phyloP scores from a whole-genome alignment of 30 jellyfish, hydroid and myxozoan genomes.

The Morbakka virulenta region DNA sequence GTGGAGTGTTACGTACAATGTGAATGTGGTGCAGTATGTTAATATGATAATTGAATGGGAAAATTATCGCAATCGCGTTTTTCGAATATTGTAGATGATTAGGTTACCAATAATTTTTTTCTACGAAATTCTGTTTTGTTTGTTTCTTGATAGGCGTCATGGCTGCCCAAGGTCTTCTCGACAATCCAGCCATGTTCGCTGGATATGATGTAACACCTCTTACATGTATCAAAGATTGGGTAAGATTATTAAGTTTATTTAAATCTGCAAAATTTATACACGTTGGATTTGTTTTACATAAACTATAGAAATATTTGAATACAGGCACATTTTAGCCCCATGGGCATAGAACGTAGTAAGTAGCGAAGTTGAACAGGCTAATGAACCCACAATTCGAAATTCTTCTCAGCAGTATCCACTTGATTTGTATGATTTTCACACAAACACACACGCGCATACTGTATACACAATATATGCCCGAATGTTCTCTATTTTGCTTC shows the following conservation, averaged over 20 bases:
- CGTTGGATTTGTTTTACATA: too few relatives aligned
- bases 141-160: conserved; percentile 69
- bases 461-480: too few relatives aligned
- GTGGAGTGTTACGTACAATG: too few relatives aligned
- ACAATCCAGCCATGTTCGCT: conserved; percentile 95
- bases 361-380: neutral
- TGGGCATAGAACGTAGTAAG: neutral
- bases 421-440: too few relatives aligned
- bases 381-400: too few relatives aligned
- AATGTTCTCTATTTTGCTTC: too few relatives aligned
- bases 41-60: too few relatives aligned
- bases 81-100: neutral
- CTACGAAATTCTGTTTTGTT: neutral
- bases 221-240: conserved; percentile 90
- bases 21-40: too few relatives aligned
- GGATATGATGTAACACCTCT: conserved; percentile 84
- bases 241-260: neutral
- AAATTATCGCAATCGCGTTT: neutral
- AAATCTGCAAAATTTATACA: neutral
- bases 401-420: too few relatives aligned
- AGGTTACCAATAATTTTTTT: neutral
- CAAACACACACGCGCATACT: too few relatives aligned
- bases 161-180: conserved; percentile 97
- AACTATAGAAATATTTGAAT: neutral
- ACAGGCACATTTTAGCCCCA: neutral